Evolutionary conservation across 2,113 vertebrate species (phyloP), one percentile per base, ranked within the genome.

Genomic region (Ploceus nigricollis): DNA sequence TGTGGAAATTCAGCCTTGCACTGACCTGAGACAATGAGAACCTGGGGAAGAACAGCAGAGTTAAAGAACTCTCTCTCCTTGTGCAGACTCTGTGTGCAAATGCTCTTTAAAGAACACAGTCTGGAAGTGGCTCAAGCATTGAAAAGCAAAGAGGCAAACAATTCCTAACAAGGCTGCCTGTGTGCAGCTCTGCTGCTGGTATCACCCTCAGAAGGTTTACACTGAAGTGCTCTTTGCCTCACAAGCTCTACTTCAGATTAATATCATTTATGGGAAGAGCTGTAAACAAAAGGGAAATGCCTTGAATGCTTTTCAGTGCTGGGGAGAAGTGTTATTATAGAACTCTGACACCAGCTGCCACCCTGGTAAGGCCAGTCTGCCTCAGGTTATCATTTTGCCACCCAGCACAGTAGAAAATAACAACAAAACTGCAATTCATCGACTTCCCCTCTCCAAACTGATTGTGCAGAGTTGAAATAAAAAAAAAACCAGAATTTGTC

Each of bases 91-190:
- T 78, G 15, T 54, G 48, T 93, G 65, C 64, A 93, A 81, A 95
- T 92, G 86, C 58, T 96, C 87, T 94, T 89, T 93, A 95, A 83
- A 97, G 88, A 94, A 37, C 77, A 87, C 35, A 56, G 77, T 31
- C 95, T 97, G 95, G 96, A 97, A 95, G 68, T 42, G 79, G 58
- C 94, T 96, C 94, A 96, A 97, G 78, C 92, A 35, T 2, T 83
- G 80, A 73, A 93, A 93, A 92, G 88, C 87, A 71, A 78, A 88
- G 93, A 93, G 37, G 81, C 84, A 97, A 97, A 95, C 97, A 97
- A 96, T 97, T 98, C 98, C 98, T 98, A 98, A 98, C 97, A 98
- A 98, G 98, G 98, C 97, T 47, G 92, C 86, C 91, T 84, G 53
- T 30, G 82, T 93, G 80, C 84, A 70, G 94, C 60, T 81, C 86